Conservation (phyloP, 2,113 vertebrate genomes). For the Toxostoma redivivum region DNA sequence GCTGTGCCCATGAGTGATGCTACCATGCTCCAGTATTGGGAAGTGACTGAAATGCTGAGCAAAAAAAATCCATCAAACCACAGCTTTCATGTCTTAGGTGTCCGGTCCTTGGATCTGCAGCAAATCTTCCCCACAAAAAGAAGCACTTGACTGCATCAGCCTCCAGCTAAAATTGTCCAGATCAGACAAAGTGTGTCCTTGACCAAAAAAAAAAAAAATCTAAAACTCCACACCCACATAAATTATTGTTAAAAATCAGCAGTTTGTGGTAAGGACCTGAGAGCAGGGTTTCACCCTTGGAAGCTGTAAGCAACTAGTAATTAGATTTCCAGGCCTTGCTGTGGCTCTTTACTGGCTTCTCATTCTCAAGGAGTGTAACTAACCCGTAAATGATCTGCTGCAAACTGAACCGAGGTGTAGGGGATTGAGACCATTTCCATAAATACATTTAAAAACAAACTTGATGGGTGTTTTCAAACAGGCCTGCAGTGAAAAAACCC, state of each 20-base stretch:
- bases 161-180: not conserved
- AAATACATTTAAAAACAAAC: constrained; percentile 36
- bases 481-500: not conserved
- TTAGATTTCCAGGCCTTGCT: constrained; percentile 49
- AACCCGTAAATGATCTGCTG: constrained; percentile 22
- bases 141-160: not conserved
- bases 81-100: not conserved
- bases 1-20: not conserved
- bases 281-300: constrained; percentile 61
- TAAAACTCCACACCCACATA: not conserved
- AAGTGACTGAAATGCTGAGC: not conserved
- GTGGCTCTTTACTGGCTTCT: not conserved
- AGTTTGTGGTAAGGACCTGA: constrained; percentile 29
- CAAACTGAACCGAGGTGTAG: not conserved
- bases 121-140: not conserved
- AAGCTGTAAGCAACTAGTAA: constrained; percentile 43
- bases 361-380: constrained; percentile 30
- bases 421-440: constrained; percentile 6
- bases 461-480: not conserved
- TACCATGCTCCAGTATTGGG: not conserved
- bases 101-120: not conserved
- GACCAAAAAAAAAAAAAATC: not conserved
- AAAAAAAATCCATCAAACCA: not conserved
- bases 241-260: constrained; percentile 60
- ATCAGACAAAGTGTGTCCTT: not conserved